phyloP scores from a whole-genome alignment of 2,888 invertebrate genomes.

The Seira ritae region DNA sequence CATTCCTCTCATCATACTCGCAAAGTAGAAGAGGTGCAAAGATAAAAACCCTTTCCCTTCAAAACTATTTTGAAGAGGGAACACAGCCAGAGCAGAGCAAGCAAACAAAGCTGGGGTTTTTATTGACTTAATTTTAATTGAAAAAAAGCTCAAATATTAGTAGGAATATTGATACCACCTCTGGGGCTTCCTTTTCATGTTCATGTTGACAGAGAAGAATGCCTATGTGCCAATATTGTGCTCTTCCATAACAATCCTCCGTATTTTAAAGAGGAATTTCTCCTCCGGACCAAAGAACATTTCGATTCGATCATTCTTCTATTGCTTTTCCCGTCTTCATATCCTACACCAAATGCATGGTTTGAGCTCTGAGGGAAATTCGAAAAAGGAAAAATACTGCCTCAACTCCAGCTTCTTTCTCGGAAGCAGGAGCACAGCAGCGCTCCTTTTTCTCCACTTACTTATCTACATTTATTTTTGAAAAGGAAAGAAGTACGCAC shows the following conservation, averaged over 20 bases:
- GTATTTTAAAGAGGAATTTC: no score
- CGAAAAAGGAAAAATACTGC: conserved; percentile 12
- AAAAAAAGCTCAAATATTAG: not conserved
- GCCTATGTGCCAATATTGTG: no score
- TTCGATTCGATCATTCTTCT: not conserved
- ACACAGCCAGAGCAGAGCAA: not conserved
- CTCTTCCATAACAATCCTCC: no score
- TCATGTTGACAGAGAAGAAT: not conserved
- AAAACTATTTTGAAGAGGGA: not conserved
- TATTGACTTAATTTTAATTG: conserved; percentile 18
- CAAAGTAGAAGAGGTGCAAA: not conserved
- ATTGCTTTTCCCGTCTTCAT: conserved; percentile 8
- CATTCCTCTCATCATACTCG: not conserved
- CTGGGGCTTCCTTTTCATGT: not conserved
- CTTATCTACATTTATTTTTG: not conserved
- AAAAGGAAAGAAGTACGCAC: conserved; percentile 14
- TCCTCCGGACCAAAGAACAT: not conserved
- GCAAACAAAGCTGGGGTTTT: not conserved
- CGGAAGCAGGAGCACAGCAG: not conserved
- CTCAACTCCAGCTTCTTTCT: not conserved
- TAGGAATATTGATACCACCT: no score
- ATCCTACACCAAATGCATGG: no score
- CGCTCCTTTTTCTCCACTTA: not conserved
- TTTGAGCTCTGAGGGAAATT: no score
- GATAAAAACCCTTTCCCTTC: not conserved